Conservation (phyloP, 2,888 invertebrate genomes). For the Hipparchia sbordonii region DNA sequence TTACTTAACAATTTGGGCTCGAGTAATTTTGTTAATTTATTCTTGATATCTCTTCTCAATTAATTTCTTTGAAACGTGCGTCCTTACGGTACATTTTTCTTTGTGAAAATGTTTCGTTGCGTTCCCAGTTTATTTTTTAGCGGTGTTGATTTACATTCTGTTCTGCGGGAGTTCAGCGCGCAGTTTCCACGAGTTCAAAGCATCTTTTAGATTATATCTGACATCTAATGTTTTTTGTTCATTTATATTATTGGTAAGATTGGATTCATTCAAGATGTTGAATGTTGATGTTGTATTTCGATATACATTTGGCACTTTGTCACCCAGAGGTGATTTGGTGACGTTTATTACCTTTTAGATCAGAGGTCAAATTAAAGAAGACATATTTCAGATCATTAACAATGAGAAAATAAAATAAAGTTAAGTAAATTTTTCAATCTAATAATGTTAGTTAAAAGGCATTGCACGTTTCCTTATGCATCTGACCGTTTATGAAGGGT, state of each 20-base stretch:
- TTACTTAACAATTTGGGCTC: conserved; percentile 35
- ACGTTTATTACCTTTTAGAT: neutral
- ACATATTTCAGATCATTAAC: neutral
- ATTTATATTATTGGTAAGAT: neutral
- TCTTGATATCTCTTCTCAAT: conserved; percentile 36
- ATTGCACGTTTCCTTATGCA: conserved; percentile 58
- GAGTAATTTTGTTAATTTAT: conserved; percentile 36
- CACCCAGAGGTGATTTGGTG: neutral
- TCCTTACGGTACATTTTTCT: conserved; percentile 34
- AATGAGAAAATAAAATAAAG: neutral
- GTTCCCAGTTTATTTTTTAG: conserved; percentile 26
- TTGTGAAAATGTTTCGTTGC: conserved; percentile 19
- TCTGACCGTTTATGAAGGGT: conserved; percentile 76
- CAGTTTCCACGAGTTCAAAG: conserved; percentile 39
- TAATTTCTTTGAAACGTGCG: conserved; percentile 36
- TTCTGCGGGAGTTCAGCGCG: conserved; percentile 31
- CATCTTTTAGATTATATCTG: conserved; percentile 21
- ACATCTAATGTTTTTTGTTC: conserved; percentile 9
- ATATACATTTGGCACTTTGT: neutral
- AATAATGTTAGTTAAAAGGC: conserved; percentile 22
- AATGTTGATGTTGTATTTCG: neutral
- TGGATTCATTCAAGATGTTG: neutral
- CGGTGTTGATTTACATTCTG: conserved; percentile 33
- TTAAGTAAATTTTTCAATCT: conserved; percentile 2
- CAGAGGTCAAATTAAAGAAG: neutral